phyloP scores from a whole-genome alignment of 2,113 vertebrate genomes.

The Anoura caudifer region DNA sequence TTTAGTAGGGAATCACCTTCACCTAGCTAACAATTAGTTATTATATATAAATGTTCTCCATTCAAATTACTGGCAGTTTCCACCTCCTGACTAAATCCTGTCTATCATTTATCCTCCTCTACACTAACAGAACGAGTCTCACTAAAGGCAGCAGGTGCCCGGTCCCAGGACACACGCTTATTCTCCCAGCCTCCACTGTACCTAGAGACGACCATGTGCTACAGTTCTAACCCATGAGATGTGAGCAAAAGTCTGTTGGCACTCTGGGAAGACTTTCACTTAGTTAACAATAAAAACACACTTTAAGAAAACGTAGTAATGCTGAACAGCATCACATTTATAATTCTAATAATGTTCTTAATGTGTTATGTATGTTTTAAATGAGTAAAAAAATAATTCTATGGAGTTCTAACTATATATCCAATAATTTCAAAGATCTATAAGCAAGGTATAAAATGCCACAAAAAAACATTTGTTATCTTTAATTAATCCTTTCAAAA shows the following conservation, averaged over 20 bases:
- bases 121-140: background rate
- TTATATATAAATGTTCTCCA: background rate
- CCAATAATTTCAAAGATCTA: background rate
- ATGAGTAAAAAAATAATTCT: background rate
- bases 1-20: background rate
- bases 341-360: background rate
- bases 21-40: background rate
- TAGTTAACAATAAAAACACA: background rate
- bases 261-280: background rate
- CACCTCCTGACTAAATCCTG: background rate
- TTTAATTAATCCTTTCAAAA: background rate
- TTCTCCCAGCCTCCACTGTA: background rate
- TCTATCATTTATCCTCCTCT: background rate
- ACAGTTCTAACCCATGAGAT: background rate
- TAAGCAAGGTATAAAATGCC: background rate
- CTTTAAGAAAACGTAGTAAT: background rate
- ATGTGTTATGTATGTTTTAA: background rate
- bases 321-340: background rate
- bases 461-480: background rate
- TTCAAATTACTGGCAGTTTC: background rate
- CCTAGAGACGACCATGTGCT: background rate
- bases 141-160: background rate
- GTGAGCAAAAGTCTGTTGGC: background rate
- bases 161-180: background rate
- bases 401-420: background rate